Conservation (phyloP, 1,140 invertebrate genomes). For the Lasioglossum albipes region DNA sequence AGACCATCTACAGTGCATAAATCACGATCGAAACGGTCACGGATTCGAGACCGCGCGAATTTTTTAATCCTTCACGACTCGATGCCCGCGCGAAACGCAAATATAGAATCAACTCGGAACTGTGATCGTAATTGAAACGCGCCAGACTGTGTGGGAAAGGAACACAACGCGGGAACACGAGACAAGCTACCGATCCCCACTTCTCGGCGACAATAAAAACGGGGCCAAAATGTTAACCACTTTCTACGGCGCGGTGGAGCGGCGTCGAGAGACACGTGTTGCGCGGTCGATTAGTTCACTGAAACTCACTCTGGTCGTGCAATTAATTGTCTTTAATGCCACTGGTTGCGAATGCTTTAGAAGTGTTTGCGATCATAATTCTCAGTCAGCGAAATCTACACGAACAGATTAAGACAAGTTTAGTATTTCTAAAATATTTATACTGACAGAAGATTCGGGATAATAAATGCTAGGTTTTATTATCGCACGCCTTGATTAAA, state of each 20-base stretch:
- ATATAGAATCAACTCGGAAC: slow-evolving; percentile 45
- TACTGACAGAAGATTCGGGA: too few species aligned
- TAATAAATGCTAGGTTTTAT: too few species aligned
- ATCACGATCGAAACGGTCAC: slow-evolving; percentile 8
- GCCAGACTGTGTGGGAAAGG: slow-evolving; percentile 29
- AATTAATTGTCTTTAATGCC: background rate
- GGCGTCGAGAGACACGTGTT: slow-evolving; percentile 9
- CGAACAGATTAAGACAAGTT: too few species aligned
- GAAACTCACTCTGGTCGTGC: background rate
- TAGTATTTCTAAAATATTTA: too few species aligned
- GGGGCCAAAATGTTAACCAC: slow-evolving; percentile 76
- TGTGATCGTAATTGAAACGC: slow-evolving; percentile 5
- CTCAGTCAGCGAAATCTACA: too few species aligned
- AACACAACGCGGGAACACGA: slow-evolving; percentile 4
- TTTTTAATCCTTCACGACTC: slow-evolving; percentile 1
- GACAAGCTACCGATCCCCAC: slow-evolving; percentile 32
- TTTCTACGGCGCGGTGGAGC: slow-evolving; percentile 63
- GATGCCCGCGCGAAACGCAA: slow-evolving; percentile 20
- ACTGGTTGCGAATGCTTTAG: too few species aligned
- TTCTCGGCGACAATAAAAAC: slow-evolving; percentile 59
- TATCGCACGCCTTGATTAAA: too few species aligned
- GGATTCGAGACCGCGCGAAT: slow-evolving; percentile 14
- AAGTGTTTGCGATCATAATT: too few species aligned
- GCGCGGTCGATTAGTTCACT: too few species aligned
- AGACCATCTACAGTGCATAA: background rate